Percentiles rank a stretch among this genome's conserved stretches.
These are phyloP conservation scores for Triops longicaudatus DNA, from an alignment of 1,140 invertebrate genomes.

Conservation along the genomic window DNA sequence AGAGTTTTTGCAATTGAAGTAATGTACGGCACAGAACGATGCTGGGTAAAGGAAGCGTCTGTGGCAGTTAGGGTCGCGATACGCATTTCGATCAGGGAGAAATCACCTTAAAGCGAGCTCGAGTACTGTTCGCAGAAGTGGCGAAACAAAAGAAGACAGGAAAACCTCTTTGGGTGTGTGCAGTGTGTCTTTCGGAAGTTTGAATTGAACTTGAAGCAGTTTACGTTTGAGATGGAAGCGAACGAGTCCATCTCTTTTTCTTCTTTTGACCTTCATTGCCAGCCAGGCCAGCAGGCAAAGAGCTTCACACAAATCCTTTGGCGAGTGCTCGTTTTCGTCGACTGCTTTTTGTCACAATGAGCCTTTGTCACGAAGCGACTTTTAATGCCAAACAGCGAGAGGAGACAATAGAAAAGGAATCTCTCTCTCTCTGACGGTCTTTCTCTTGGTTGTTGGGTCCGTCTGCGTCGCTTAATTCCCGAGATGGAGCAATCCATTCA, in stretches of 20 bases:
- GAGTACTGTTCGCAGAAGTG: too few species aligned
- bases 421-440: neutral
- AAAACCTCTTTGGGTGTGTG: neutral
- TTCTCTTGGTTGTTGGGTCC: neutral
- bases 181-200: neutral
- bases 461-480: neutral
- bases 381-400: neutral
- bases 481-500: conserved; percentile 6
- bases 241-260: neutral
- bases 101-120: too few species aligned
- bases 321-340: conserved; percentile 7
- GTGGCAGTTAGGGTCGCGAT: too few species aligned
- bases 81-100: too few species aligned
- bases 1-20: too few species aligned
- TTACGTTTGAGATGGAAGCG: neutral
- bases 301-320: neutral
- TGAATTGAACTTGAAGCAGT: neutral
- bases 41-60: too few species aligned
- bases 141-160: neutral
- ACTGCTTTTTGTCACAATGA: neutral
- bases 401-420: neutral
- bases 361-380: conserved; percentile 6
- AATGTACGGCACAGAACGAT: too few species aligned
- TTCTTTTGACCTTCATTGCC: neutral
- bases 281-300: neutral